Evolutionary conservation across 2,888 invertebrate species (phyloP), one percentile per base, ranked within the genome.

Genomic region (Elmis aenea): DNA sequence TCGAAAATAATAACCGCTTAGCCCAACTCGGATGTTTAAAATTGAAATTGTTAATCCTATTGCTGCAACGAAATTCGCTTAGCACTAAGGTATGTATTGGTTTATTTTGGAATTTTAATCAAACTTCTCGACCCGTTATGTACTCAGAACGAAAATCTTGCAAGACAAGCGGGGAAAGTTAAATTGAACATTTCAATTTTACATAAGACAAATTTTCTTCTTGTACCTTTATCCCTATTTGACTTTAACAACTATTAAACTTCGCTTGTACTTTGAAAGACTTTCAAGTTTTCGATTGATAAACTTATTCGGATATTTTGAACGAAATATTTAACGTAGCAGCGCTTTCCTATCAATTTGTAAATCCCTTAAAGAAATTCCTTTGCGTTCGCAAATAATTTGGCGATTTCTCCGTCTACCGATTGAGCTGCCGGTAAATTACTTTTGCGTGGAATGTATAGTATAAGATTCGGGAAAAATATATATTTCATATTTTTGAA

Each of bases 141-240:
- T 38, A 31, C 37, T 41, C 32, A 24, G 32, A 35, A 31, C 30
- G 33, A 38, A 39, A 38, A 38, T 42, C 30, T 38, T 31, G 35
- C 33, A 29, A 24, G 30, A 40, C 27, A 42, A 39, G 33, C 41
- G 37, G 32, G 33, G 43, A 48, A 48, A 48, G 48, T 48, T 46
- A 48, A 46, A 43, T 48, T 48, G 43, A 42, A 41, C 34, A 43
- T 42, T 46, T 39, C 34, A 34, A 40, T 47, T 45, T 39, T 39
- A 29, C 20, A 27, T 22, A 33, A 24, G 16, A 45, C 23, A 38
- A 39, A 38, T 42, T 42, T 42, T 37, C 40, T 39, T 5, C 15
- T 25, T 27, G 26, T 33, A 9, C 16, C 34, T 34, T 34, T 34
- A 27, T 34, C 34, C 27, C 23, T 21, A 9, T 14, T 26, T 21